Evolutionary conservation across 1,140 invertebrate genomes (phyloP).

Genomic region (Planococcus citri): DNA sequence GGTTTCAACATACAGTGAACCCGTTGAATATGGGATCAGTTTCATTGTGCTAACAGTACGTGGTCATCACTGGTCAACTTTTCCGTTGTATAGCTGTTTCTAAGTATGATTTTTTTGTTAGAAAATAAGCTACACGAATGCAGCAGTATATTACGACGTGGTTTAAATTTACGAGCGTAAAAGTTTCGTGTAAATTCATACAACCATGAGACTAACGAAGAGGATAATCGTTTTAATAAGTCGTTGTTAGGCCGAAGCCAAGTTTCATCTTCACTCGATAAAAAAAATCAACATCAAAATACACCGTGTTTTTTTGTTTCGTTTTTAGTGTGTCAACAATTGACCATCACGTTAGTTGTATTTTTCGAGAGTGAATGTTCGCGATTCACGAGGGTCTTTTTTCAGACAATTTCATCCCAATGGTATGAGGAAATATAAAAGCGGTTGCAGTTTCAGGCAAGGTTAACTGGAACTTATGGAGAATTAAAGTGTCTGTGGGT

Average conservation of each 20-base stretch:
- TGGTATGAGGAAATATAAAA: background rate
- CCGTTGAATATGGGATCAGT: background rate
- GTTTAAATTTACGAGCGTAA: background rate
- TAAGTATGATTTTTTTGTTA: background rate
- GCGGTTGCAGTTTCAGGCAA: background rate
- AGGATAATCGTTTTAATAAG: background rate
- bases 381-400: background rate
- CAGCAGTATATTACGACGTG: background rate
- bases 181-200: background rate
- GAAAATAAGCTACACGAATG: background rate
- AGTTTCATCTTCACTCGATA: background rate
- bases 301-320: background rate
- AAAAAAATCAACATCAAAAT: no score
- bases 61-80: background rate
- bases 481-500: background rate
- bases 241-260: background rate
- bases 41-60: background rate
- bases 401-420: background rate
- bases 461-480: background rate
- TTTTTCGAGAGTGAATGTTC: background rate
- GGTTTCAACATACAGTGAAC: background rate
- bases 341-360: background rate
- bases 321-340: background rate
- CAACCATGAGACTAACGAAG: background rate
- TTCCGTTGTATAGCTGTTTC: background rate